phyloP scores from a whole-genome alignment of 2,888 invertebrate species.

The Endotricha flammealis region DNA sequence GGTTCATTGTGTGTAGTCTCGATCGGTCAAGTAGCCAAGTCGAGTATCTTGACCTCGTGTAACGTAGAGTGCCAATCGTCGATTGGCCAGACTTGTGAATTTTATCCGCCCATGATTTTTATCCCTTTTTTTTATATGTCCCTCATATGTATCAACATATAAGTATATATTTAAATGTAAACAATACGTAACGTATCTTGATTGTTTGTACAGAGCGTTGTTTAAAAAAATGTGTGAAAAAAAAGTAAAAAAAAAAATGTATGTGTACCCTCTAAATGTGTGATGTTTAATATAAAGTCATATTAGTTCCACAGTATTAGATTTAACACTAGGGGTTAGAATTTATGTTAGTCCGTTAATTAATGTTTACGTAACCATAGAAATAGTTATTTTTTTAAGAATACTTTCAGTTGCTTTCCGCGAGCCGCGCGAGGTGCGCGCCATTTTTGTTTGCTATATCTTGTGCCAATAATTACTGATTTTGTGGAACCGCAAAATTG shows the following conservation, averaged over 20 bases:
- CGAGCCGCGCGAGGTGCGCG: constrained; percentile 35
- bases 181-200: constrained; percentile 38
- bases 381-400: constrained; percentile 56
- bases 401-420: constrained; percentile 51
- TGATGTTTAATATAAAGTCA: constrained; percentile 51
- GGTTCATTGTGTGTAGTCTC: no score
- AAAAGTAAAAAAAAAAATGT: constrained; percentile 33
- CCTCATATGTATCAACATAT: constrained; percentile 24
- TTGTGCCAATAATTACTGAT: constrained; percentile 38
- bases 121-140: constrained; percentile 30
- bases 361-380: constrained; percentile 62
- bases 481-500: constrained; percentile 13
- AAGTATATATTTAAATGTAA: constrained; percentile 30
- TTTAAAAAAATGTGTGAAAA: constrained; percentile 42
- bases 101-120: constrained; percentile 40
- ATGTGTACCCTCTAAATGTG: constrained; percentile 44
- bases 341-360: constrained; percentile 72
- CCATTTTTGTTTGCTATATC: constrained; percentile 36
- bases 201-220: constrained; percentile 62
- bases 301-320: constrained; percentile 63
- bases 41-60: constrained; percentile 10
- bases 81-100: constrained; percentile 18
- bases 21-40: no score
- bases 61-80: constrained; percentile 16
- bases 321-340: constrained; percentile 67